phyloP scores from a whole-genome alignment of 2,797 vertebrate genomes.

The Pampus argenteus region DNA sequence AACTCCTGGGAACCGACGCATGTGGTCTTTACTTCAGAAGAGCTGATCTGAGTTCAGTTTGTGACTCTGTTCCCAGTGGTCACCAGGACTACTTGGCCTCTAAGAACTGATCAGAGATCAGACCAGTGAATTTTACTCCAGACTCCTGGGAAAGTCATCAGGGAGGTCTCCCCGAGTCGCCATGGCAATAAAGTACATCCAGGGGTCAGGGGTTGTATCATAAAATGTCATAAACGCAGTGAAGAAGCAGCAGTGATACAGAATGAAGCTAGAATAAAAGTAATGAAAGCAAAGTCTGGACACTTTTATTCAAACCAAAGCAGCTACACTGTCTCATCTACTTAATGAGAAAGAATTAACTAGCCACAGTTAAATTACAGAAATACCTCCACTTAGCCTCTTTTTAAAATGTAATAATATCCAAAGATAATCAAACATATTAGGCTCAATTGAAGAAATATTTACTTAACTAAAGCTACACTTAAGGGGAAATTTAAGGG shows the following conservation, averaged over 20 bases:
- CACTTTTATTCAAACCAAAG: slow-evolving; percentile 35
- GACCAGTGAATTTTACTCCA: slow-evolving; percentile 8
- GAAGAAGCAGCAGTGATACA: slow-evolving; percentile 36
- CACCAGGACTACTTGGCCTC: neutral
- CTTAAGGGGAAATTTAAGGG: neutral
- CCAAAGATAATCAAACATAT: neutral
- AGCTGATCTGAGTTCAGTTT: slow-evolving; percentile 37
- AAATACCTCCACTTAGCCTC: neutral
- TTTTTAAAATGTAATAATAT: neutral
- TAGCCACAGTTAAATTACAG: neutral
- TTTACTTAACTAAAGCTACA: neutral
- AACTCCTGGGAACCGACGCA: slow-evolving; percentile 63
- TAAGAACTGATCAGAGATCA: slow-evolving; percentile 49
- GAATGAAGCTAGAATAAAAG: slow-evolving; percentile 43
- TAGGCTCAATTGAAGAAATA: neutral
- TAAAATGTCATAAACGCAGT: slow-evolving; percentile 67
- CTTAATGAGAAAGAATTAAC: neutral
- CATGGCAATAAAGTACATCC: slow-evolving; percentile 59
- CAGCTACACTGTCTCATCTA: slow-evolving; percentile 17
- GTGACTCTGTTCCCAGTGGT: slow-evolving; percentile 6
- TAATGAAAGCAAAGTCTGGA: slow-evolving; percentile 60
- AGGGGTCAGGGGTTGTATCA: slow-evolving; percentile 72
- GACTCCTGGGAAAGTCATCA: slow-evolving; percentile 72
- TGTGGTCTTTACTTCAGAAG: slow-evolving; percentile 30
- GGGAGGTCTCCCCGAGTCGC: slow-evolving; percentile 55